These are phyloP conservation scores for Trichonephila clavipes DNA, from an alignment of 1,140 invertebrate genomes.

Conservation along the genomic window DNA sequence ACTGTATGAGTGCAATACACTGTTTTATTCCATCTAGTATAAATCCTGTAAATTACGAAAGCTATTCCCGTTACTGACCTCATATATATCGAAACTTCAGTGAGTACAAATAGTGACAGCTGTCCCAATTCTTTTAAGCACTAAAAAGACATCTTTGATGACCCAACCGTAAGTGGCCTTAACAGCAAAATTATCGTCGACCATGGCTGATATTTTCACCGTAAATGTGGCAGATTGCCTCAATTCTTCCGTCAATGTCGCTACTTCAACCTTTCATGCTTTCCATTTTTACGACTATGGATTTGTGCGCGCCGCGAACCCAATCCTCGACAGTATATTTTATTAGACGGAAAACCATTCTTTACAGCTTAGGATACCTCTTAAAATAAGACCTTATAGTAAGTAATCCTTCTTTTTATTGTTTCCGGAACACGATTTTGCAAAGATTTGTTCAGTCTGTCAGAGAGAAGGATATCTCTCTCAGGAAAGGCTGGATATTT, in stretches of 20 bases:
- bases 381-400: constrained; percentile 42
- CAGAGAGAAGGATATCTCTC: constrained; percentile 19
- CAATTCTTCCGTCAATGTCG: constrained; percentile 46
- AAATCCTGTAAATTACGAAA: constrained; percentile 60
- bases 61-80: constrained; percentile 60
- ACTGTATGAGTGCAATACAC: neutral
- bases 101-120: constrained; percentile 55
- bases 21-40: neutral
- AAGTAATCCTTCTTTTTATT: constrained; percentile 50
- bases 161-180: constrained; percentile 60
- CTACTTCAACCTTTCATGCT: constrained; percentile 51
- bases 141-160: constrained; percentile 54
- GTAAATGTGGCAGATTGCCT: constrained; percentile 50
- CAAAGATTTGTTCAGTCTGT: constrained; percentile 33
- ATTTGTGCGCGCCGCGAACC: constrained; percentile 37
- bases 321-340: constrained; percentile 44
- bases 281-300: constrained; percentile 66
- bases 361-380: constrained; percentile 54
- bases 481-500: neutral
- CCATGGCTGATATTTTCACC: constrained; percentile 42
- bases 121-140: constrained; percentile 69
- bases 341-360: constrained; percentile 59
- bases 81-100: constrained; percentile 56
- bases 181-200: constrained; percentile 67
- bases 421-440: constrained; percentile 51